phyloP scores from a whole-genome alignment of 1,140 invertebrate species.

The Papilio polytes region DNA sequence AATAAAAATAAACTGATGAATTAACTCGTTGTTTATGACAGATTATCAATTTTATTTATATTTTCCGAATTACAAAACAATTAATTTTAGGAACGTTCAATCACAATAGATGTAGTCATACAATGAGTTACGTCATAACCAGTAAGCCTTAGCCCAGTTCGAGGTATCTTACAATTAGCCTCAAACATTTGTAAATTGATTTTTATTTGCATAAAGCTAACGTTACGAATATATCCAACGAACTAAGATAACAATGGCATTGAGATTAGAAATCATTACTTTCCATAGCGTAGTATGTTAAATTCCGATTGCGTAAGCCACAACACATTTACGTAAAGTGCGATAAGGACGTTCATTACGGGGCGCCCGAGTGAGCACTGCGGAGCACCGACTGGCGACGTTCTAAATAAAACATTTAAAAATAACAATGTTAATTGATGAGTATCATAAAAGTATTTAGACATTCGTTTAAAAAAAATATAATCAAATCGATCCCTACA shows the following conservation, averaged over 20 bases:
- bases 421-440: slow-evolving; percentile 20
- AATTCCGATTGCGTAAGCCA: slow-evolving; percentile 59
- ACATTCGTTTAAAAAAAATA: not conserved
- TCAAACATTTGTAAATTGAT: slow-evolving; percentile 35
- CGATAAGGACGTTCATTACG: slow-evolving; percentile 48
- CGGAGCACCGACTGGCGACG: not conserved
- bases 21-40: not conserved
- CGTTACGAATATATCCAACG: slow-evolving; percentile 45
- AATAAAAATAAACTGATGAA: not conserved
- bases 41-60: not conserved
- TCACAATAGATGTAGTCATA: slow-evolving; percentile 25
- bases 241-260: slow-evolving; percentile 61
- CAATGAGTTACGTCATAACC: slow-evolving; percentile 14
- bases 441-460: not conserved
- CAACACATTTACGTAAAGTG: slow-evolving; percentile 46
- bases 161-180: slow-evolving; percentile 40
- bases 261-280: slow-evolving; percentile 68
- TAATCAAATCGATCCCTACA: not conserved
- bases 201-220: slow-evolving; percentile 49
- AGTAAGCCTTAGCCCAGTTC: slow-evolving; percentile 19
- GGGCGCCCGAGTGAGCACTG: slow-evolving; percentile 1
- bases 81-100: not conserved
- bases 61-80: not conserved
- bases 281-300: slow-evolving; percentile 57
- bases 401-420: slow-evolving; percentile 35